These are phyloP conservation scores for Cetonia aurata DNA, from an alignment of 2,888 invertebrate species.

Conservation along the genomic window DNA sequence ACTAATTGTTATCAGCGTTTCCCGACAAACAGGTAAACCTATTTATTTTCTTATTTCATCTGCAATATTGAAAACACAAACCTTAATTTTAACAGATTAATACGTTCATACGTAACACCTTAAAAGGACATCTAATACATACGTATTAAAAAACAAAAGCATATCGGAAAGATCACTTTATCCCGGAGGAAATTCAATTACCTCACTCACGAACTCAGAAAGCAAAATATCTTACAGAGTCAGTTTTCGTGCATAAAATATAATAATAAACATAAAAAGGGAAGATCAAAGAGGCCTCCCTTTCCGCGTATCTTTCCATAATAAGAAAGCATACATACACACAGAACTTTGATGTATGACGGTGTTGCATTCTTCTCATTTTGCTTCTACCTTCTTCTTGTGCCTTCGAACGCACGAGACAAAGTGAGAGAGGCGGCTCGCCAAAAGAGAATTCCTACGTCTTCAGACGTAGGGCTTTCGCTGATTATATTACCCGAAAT, in stretches of 20 bases:
- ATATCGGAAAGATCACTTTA: too few relatives aligned
- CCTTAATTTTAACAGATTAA: too few relatives aligned
- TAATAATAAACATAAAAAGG: constrained; percentile 15
- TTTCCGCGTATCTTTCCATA: constrained; percentile 21
- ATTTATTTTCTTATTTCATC: too few relatives aligned
- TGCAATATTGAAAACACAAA: too few relatives aligned
- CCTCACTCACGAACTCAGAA: too few relatives aligned
- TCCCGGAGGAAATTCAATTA: too few relatives aligned
- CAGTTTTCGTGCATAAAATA: constrained; percentile 16
- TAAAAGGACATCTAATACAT: too few relatives aligned
- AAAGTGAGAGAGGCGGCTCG: background rate
- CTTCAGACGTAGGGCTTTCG: constrained; percentile 16
- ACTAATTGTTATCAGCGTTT: too few relatives aligned
- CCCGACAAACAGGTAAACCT: too few relatives aligned
- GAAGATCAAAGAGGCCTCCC: constrained; percentile 15
- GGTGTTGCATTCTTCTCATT: background rate
- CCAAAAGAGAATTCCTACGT: background rate
- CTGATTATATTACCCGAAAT: constrained; percentile 21
- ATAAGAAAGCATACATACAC: constrained; percentile 19
- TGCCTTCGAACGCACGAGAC: background rate
- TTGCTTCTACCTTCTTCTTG: background rate
- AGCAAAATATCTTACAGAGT: background rate
- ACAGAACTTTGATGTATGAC: constrained; percentile 28
- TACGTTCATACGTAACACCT: too few relatives aligned
- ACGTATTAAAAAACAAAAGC: too few relatives aligned